Base-by-base conservation (phyloP, 1,140 invertebrate genomes). In the Aphelenchoides fujianensis region DNA sequence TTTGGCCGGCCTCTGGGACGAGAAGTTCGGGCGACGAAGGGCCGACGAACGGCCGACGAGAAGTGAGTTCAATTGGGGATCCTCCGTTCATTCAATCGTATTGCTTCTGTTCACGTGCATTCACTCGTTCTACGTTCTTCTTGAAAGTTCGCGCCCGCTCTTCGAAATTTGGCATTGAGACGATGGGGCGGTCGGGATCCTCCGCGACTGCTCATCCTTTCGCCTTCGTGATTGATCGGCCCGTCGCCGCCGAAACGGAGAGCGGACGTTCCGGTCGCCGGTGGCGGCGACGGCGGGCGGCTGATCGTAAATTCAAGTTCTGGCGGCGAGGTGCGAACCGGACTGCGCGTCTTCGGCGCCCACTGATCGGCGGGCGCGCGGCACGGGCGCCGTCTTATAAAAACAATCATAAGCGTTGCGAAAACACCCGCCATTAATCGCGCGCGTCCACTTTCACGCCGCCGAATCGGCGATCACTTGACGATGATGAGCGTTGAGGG, bases 271-370 rank as follows among this genome's bases (percentile, higher is more conserved):
- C n/a, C n/a, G n/a, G n/a, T n/a, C n/a, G n/a, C n/a, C n/a, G n/a
- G n/a, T n/a, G n/a, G n/a, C n/a, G n/a, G n/a, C n/a, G n/a, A n/a
- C n/a, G n/a, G n/a, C n/a, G n/a, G n/a, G n/a, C n/a, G n/a, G n/a
- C n/a, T n/a, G n/a, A 48, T 48, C 41, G 41, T 48, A 48, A 48
- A 48, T 48, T 48, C 41, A 48, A 48, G 41, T 48, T 48, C 23
- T 48, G 41, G 41, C 12, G 12, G 41, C 12, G 41, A 48, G 41
- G 41, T 48, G 41, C 41, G 41, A 48, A 48, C 41, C 41, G 41
- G 41, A 48, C 41, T 12, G n/a, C n/a, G n/a, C n/a, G n/a, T n/a
- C n/a, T n/a, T n/a, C n/a, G 41, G 41, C 41, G 41, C 23, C 41
- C 41, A 48, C 41, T 48, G 12, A 48, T 48, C 41, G 23, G 12